Evolutionary conservation across 2,888 invertebrate species (phyloP).

Genomic region (Plebejus anna): DNA sequence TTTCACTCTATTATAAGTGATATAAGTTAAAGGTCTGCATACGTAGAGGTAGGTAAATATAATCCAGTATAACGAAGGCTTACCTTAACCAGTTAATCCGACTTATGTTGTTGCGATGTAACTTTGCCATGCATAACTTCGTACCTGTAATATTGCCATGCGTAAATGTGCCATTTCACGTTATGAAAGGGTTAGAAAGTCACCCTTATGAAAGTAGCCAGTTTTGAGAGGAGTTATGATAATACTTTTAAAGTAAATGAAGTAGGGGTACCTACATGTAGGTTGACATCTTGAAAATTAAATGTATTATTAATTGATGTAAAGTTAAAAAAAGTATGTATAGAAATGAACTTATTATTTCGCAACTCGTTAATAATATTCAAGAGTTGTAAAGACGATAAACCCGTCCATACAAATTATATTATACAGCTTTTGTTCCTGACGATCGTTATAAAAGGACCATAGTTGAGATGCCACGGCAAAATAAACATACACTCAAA

Average conservation of each 20-base stretch:
- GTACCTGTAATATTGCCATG: neutral
- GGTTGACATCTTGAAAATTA: neutral
- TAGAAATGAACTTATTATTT: neutral
- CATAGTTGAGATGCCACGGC: no score
- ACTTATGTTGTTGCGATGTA: neutral
- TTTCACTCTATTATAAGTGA: no score
- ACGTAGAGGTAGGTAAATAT: neutral
- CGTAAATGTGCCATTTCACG: neutral
- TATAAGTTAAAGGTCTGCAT: neutral
- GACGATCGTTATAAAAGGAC: no score
- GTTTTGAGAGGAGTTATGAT: neutral
- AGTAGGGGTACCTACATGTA: neutral
- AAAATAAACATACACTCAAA: no score
- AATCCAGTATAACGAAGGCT: neutral
- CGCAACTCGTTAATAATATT: neutral
- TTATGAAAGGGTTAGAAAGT: neutral
- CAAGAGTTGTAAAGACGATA: neutral
- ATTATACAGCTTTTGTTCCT: neutral
- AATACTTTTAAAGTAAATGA: neutral
- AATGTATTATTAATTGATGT: neutral
- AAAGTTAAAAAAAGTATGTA: neutral
- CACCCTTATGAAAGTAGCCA: neutral
- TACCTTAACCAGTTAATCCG: constrained; percentile 5
- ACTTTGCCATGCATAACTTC: neutral
- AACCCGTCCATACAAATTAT: neutral